Evolutionary conservation across 2,113 vertebrate species (phyloP), one percentile per base, ranked within the genome.

Genomic region (Coptodon bakossiorum): DNA sequence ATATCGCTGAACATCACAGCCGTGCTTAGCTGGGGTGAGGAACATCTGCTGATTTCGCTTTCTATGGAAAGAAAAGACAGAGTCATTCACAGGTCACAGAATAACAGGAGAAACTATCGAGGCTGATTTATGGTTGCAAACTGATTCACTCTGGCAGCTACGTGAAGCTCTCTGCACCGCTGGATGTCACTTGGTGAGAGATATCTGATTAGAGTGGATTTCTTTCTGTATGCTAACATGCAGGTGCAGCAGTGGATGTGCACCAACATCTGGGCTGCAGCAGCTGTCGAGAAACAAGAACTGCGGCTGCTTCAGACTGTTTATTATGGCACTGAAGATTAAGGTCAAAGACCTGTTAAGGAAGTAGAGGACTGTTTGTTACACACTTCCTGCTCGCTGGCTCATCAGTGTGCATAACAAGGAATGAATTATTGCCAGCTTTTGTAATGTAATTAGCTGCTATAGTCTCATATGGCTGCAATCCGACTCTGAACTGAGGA

Each of bases 41-140:
- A 53, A 79, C 63, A 57, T 90, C 93, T 91, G 91, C 63, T 43
- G 85, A 71, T 90, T 93, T 95, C 63, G 9, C 38, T 88, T 29
- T 92, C 95, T 94, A 90, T 31, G 27, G 24, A 83, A 31, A 88
- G 22, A 88, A 53, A 48, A 82, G 22, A 80, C 12, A 81, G 61
- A 66, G 19, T 10, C 16, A 10, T 76, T 81, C 16, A 89, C 3
- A 45, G 57, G 31, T 34, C 5, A 66, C 3, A 34, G 10, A 79
- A 63, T 38, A 48, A 76, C 54, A 6, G 40, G 61, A 22, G 4
- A 22, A 38, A 68, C 19, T 38, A 68, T 40, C 2, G 8, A 56
- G 6, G 6, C 9, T 66, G 45, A 52, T 78, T 78, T 78, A 13
- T 52, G 17, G 4, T 52, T 78, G 73, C 24, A 78, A 50, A 50